Conservation (phyloP, 2,797 vertebrate genomes). For the Lepilemur septentrionalis region DNA sequence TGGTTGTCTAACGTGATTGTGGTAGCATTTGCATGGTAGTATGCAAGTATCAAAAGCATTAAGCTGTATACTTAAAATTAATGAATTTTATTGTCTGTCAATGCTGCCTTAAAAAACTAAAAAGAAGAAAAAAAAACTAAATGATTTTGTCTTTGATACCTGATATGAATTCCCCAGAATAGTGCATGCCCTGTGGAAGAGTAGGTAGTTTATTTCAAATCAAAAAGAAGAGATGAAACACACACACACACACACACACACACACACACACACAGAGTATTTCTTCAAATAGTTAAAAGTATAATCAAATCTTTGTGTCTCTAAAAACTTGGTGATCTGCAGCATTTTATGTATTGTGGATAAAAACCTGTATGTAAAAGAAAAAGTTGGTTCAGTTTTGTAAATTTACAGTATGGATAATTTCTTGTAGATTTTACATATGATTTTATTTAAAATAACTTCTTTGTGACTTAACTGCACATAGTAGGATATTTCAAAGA, state of each 20-base stretch:
- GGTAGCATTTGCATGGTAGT: not conserved
- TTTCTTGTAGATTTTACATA: not conserved
- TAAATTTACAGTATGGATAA: not conserved
- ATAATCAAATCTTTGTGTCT: not conserved
- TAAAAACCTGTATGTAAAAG: not conserved
- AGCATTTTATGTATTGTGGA: not conserved
- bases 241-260: not conserved
- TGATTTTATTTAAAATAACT: not conserved
- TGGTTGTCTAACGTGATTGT: not conserved
- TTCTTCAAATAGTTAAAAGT: not conserved
- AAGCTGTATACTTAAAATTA: not conserved
- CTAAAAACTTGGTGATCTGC: not conserved
- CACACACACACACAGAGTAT: not conserved
- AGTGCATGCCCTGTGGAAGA: not conserved
- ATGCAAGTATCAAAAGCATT: not conserved
- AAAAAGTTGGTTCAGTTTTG: not conserved
- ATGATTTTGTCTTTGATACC: slow-evolving; percentile 19
- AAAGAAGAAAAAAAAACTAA: not conserved
- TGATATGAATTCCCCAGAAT: not conserved
- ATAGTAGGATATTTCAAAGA: not conserved
- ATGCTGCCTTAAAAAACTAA: not conserved
- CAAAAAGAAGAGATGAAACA: not conserved
- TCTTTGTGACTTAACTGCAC: not conserved
- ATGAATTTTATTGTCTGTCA: not conserved
- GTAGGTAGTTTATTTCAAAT: not conserved